Evolutionary conservation across 2,888 invertebrate genomes (phyloP), one percentile per base, ranked within the genome.

Genomic region (Drosophila glabriapex): DNA sequence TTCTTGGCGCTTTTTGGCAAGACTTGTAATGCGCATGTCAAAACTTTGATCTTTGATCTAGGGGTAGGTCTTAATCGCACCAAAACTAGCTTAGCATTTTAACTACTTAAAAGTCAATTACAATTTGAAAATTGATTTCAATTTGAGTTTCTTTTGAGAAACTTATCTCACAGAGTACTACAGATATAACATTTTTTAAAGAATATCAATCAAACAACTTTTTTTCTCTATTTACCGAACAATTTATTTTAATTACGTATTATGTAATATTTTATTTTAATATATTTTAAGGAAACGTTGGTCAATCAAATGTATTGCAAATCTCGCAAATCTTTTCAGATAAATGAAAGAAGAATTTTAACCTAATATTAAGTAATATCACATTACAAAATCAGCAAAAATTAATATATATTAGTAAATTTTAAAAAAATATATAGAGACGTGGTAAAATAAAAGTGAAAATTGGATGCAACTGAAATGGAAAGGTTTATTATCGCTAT

Each of bases 21-120:
- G 10, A 16, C 1, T 28, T 28, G 19, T 5, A 46, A 25, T 63
- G 78, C 79, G 76, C 76, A 77, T 68, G 76, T 65, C 75, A 65
- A 41, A 46, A 37, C 35, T 25, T 28, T 46, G 46, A 58, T 69
- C 61, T 41, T 41, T 53, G 46, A 59, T 41, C 62, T 61, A 28
- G 52, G 73, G 74, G 58, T 43, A 56, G 49, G 7, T 41, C 54
- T 2, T 25, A 52, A 39, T 22, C n/a, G 22, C 16, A 29, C 28
- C 29, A 4, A 22, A 28, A 33, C 68, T 67, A 55, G 16, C 54
- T 25, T 25, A 1, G 5, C 5, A 12, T n/a, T 5, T 28, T 16
- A 19, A 41, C 9, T 37, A 28, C 19, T 35, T 16, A 33, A 22
- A 25, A 5, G 10, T 35, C 5, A 3, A 33, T 16, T 22, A 22